A percentile compares a stretch with the other conserved stretches of the same genome.
Evolutionary conservation across 1,140 invertebrate species (phyloP).

Genomic region (Leptinotarsa undecemlineata): DNA sequence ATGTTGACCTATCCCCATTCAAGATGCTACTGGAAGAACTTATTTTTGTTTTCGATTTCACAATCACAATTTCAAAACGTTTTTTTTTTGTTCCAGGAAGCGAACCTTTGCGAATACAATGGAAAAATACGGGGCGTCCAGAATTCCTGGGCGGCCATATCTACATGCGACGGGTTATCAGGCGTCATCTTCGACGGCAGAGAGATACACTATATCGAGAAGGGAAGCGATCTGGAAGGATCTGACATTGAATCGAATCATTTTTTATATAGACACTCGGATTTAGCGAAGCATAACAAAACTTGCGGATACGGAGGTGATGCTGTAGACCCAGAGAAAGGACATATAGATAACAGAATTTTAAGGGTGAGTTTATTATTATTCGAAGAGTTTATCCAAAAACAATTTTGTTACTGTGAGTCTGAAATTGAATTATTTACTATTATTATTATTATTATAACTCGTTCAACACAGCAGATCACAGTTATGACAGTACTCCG

Average conservation of each 20-base stretch:
- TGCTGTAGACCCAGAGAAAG: constrained; percentile 39
- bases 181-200: constrained; percentile 83
- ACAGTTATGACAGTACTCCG: too few species aligned
- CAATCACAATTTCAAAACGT: background rate
- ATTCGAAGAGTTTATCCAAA: background rate
- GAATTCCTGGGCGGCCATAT: constrained; percentile 82
- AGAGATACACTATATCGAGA: constrained; percentile 76
- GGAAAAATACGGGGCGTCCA: constrained; percentile 73
- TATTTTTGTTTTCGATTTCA: too few species aligned
- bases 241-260: constrained; percentile 60
- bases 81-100: constrained; percentile 62
- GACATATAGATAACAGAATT: constrained; percentile 59
- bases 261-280: constrained; percentile 71
- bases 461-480: too few species aligned
- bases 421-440: too few species aligned
- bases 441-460: too few species aligned
- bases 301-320: constrained; percentile 68
- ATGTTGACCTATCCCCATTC: too few species aligned
- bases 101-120: constrained; percentile 80
- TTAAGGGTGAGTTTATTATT: constrained; percentile 53
- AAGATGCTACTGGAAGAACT: too few species aligned
- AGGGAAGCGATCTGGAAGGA: constrained; percentile 13
- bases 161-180: constrained; percentile 77
- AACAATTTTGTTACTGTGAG: too few species aligned
- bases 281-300: constrained; percentile 66